Percentiles rank a stretch among this genome's conserved stretches.
Evolutionary conservation across 2,888 invertebrate genomes (phyloP).

Genomic region (Xestia c-nigrum): DNA sequence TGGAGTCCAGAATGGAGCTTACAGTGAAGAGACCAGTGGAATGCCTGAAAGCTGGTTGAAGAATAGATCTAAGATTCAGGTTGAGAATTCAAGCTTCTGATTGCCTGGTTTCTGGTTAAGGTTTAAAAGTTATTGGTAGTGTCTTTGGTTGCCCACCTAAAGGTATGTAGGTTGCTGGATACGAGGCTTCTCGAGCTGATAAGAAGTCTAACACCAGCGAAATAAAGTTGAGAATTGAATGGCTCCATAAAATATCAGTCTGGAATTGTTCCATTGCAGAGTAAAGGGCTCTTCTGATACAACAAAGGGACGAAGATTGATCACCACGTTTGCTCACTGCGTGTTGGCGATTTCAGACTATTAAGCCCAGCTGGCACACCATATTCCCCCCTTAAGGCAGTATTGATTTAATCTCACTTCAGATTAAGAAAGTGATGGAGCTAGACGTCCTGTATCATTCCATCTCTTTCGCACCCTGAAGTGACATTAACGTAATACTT

Average conservation of each 20-base stretch:
- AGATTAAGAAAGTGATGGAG: neutral
- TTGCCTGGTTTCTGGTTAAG: neutral
- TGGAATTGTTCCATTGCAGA: neutral
- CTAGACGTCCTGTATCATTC: neutral
- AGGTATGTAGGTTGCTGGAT: neutral
- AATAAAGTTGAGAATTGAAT: neutral
- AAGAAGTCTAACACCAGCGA: neutral
- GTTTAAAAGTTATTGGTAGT: neutral
- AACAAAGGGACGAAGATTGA: neutral
- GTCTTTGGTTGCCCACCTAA: slow-evolving; percentile 13
- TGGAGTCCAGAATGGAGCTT: slow-evolving; percentile 41
- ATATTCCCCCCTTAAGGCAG: neutral
- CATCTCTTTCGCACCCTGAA: neutral
- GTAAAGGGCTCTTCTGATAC: neutral
- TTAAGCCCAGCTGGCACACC: neutral
- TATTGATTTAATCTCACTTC: neutral
- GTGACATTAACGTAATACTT: neutral
- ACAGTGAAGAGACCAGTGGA: neutral
- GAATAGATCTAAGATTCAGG: slow-evolving; percentile 69
- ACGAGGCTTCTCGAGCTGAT: neutral
- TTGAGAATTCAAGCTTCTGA: slow-evolving; percentile 81
- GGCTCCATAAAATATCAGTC: neutral
- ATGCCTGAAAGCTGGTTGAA: slow-evolving; percentile 64
- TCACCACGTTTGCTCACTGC: neutral
- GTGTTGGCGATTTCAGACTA: no score